Conservation (phyloP, 2,113 vertebrate species). For the Plestiodon gilberti region DNA sequence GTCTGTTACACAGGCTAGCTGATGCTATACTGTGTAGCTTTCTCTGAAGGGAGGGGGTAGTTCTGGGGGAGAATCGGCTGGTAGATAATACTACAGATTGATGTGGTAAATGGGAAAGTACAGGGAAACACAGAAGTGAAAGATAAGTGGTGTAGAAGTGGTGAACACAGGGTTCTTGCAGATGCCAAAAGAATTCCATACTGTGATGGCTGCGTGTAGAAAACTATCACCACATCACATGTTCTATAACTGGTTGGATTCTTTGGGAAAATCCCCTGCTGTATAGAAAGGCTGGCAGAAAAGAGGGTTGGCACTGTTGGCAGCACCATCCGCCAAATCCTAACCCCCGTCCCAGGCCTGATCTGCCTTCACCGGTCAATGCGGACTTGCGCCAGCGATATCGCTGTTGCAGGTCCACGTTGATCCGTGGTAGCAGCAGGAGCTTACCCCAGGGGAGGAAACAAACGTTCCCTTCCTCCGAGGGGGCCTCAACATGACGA, state of each 20-base stretch:
- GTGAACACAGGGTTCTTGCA: background rate
- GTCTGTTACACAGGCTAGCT: background rate
- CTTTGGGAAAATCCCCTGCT: background rate
- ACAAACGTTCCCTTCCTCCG: no score
- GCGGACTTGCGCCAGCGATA: no score
- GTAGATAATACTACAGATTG: background rate
- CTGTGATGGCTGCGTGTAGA: background rate
- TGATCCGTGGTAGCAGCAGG: no score
- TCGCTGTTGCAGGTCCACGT: no score
- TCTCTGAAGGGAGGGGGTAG: background rate
- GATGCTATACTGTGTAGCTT: background rate
- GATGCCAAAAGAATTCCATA: accelerated
- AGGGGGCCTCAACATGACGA: no score
- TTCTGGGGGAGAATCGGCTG: background rate
- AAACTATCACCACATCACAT: background rate
- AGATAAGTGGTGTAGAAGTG: background rate
- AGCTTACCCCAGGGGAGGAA: no score
- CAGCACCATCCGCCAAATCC: no score
- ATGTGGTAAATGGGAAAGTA: slow-evolving; percentile 23
- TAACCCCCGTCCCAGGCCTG: no score
- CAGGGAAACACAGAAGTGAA: slow-evolving; percentile 6
- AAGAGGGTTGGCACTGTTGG: no score
- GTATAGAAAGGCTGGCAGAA: background rate
- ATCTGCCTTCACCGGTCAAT: no score
- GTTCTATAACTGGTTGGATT: background rate